A percentile compares a stretch with the other conserved stretches of the same genome.
Evolutionary conservation across 2,797 vertebrate genomes (phyloP).

Genomic region (Morelia viridis): DNA sequence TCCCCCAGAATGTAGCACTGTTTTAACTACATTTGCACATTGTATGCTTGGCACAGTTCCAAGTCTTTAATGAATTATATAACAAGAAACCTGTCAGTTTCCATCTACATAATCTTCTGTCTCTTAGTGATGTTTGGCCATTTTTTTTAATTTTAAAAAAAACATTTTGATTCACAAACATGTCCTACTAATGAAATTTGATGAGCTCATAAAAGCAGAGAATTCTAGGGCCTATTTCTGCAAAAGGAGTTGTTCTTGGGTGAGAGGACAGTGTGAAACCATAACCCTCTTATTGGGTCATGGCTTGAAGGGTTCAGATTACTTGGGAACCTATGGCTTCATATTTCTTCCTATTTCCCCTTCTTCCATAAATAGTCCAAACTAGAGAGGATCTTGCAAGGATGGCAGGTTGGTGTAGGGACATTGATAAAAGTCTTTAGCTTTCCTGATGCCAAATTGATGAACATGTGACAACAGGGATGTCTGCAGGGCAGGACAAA

Average conservation of each 20-base stretch:
- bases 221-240: neutral
- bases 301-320: neutral
- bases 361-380: neutral
- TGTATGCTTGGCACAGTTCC: neutral
- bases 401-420: no score
- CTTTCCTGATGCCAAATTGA: neutral
- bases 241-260: neutral
- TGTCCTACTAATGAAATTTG: neutral
- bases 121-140: neutral
- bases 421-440: neutral
- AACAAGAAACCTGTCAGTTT: neutral
- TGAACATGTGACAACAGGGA: neutral
- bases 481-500: neutral
- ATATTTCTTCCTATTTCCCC: neutral
- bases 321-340: neutral
- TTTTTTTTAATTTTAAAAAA: neutral
- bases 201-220: neutral
- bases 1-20: conserved; percentile 46
- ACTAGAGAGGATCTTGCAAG: neutral
- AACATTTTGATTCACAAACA: neutral
- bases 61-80: neutral
- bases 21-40: neutral
- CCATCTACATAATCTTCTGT: no score
- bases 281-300: neutral
- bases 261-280: no score